A percentile compares a stretch with the other conserved stretches of the same genome.
Conservation (phyloP, 2,113 vertebrate species). For the Tupaia chinensis region DNA sequence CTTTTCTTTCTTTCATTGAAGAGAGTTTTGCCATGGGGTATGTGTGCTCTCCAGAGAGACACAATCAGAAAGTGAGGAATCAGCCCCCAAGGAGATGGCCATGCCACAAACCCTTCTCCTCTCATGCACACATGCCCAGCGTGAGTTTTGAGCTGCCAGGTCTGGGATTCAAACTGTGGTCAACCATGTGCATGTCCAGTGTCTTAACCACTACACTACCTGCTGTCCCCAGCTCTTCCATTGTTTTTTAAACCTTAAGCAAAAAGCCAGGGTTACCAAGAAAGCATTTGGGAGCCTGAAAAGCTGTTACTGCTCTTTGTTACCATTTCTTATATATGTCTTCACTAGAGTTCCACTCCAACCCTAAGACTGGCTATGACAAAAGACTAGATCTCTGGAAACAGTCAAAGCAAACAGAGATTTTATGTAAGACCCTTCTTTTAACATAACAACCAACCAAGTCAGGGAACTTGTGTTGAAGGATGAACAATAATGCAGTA, state of each 20-base stretch:
- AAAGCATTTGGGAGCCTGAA: not conserved
- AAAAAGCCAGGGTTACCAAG: not conserved
- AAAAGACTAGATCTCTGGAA: constrained; percentile 45
- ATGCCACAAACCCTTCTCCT: too few relatives aligned
- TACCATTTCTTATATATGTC: not conserved
- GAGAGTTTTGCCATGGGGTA: too few relatives aligned
- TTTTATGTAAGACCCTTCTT: constrained; percentile 24
- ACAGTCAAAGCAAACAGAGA: constrained; percentile 18
- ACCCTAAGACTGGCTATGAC: not conserved
- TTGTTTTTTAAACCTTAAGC: not conserved
- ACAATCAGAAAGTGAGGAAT: too few relatives aligned
- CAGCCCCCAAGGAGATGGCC: too few relatives aligned
- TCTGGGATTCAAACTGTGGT: too few relatives aligned
- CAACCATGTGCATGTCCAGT: too few relatives aligned
- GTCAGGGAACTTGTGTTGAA: not conserved
- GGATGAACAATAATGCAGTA: constrained; percentile 55
- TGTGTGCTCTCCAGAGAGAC: too few relatives aligned
- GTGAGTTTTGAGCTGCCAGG: too few relatives aligned
- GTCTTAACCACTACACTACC: too few relatives aligned
- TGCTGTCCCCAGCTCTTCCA: not conserved
- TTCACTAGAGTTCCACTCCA: not conserved
- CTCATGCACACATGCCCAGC: too few relatives aligned
- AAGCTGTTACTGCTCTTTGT: not conserved
- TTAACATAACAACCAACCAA: not conserved
- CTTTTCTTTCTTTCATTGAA: too few relatives aligned